Conservation (phyloP, 1,140 invertebrate species). For the Trichonephila clavipes region DNA sequence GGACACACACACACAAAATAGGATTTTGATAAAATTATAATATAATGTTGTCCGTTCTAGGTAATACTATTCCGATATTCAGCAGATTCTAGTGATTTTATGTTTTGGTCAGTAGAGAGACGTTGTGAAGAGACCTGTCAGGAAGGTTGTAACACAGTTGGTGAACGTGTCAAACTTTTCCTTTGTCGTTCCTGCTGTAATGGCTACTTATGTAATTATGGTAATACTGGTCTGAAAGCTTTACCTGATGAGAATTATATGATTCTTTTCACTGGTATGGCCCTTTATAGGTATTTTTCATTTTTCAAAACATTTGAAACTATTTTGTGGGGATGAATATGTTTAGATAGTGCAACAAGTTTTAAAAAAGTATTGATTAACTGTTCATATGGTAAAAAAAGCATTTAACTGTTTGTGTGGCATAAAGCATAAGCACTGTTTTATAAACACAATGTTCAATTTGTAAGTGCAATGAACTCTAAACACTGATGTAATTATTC, state of each 20-base stretch:
- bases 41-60: conserved; percentile 23
- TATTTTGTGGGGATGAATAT: conserved; percentile 14
- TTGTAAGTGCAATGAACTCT: neutral
- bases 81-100: conserved; percentile 58
- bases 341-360: no score
- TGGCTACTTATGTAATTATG: conserved; percentile 89
- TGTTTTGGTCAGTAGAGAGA: conserved; percentile 89
- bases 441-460: neutral
- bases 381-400: neutral
- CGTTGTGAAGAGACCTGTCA: conserved; percentile 91
- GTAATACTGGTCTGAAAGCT: conserved; percentile 81
- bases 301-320: conserved; percentile 69
- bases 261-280: conserved; percentile 54
- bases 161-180: conserved; percentile 90
- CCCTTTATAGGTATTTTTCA: conserved; percentile 68
- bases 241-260: conserved; percentile 56
- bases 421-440: neutral
- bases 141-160: conserved; percentile 88
- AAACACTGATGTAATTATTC: neutral
- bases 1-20: no score
- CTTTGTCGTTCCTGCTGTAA: conserved; percentile 90
- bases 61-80: conserved; percentile 73
- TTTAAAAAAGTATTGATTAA: no score
- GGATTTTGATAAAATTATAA: neutral
- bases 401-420: neutral